Evolutionary conservation across 2,888 invertebrate species (phyloP), one percentile per base, ranked within the genome.

Genomic region (Helobdella robusta): DNA sequence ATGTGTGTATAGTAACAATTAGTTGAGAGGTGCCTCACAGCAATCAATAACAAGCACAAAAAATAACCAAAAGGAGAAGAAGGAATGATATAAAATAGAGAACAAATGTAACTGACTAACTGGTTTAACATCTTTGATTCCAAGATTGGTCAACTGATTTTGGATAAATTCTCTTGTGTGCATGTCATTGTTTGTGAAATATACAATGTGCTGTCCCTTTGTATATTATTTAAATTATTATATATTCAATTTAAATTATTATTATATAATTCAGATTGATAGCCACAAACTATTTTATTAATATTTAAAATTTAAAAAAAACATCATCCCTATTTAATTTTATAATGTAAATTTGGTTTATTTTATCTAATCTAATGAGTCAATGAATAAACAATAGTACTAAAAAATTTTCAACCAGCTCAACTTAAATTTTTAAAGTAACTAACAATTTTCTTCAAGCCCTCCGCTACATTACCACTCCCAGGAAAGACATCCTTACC

Each of bases 181-280:
- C 44, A 25, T 44, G 6, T 61, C 61, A 15, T 44, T 28, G 28
- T 61, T 61, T 32, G 61, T 61, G n/a, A 61, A 15, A 44, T 28
- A 61, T 23, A 44, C 18, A n/a, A 46, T 40, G 25, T 61, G n/a
- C 30, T 61, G 40, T 23, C 30, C 46, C 58, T 44, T 25, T 6
- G 8, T 6, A 50, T 20, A 20, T 11, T 20, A 25, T 11, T 50
- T 8, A n/a, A 11, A 11, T n/a, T 50, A 20, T n/a, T n/a, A n/a
- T n/a, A n/a, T n/a, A n/a, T n/a, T n/a, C n/a, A n/a, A n/a, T n/a
- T n/a, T n/a, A n/a, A n/a, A n/a, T n/a, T n/a, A n/a, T n/a, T n/a
- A n/a, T n/a, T n/a, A n/a, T n/a, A n/a, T n/a, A n/a, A n/a, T n/a
- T n/a, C n/a, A n/a, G n/a, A n/a, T n/a, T n/a, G n/a, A n/a, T n/a